Conservation (phyloP, 1,140 invertebrate genomes). For the Pseudomyrmex sp. region DNA sequence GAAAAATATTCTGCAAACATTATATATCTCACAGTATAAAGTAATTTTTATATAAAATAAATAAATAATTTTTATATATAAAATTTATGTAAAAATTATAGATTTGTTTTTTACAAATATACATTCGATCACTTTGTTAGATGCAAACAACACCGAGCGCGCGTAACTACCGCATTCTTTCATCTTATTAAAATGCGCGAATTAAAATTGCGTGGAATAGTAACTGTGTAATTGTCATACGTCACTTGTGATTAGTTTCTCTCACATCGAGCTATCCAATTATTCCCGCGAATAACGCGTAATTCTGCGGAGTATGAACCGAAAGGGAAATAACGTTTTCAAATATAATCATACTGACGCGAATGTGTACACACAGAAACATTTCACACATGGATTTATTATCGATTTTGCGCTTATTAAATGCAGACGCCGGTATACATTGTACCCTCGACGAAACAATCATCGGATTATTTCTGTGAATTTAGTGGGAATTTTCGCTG, state of each 20-base stretch:
- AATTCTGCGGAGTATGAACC: not conserved
- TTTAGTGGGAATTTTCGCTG: constrained; percentile 2
- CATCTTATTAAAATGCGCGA: not conserved
- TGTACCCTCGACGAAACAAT: constrained; percentile 32
- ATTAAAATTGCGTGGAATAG: constrained; percentile 22
- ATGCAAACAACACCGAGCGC: constrained; percentile 22
- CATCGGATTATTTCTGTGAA: constrained; percentile 32
- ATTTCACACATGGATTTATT: constrained; percentile 38
- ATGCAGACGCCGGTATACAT: constrained; percentile 22
- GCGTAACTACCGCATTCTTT: too few species aligned
- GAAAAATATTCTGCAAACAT: not conserved
- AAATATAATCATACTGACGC: constrained; percentile 25
- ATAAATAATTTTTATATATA: too few species aligned
- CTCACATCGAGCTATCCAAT: constrained; percentile 23
- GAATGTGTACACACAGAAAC: not conserved
- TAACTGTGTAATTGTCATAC: not conserved
- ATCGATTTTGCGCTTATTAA: constrained; percentile 49
- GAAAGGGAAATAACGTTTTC: constrained; percentile 27
- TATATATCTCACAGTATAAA: not conserved
- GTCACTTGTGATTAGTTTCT: constrained; percentile 25
- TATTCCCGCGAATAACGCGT: constrained; percentile 17
- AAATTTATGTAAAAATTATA: too few species aligned
- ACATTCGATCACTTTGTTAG: not conserved
- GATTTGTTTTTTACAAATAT: too few species aligned
- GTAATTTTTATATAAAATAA: not conserved